Evolutionary conservation across 2,797 vertebrate genomes (phyloP), one percentile per base, ranked within the genome.

Genomic region (Sebastes matsubarae): DNA sequence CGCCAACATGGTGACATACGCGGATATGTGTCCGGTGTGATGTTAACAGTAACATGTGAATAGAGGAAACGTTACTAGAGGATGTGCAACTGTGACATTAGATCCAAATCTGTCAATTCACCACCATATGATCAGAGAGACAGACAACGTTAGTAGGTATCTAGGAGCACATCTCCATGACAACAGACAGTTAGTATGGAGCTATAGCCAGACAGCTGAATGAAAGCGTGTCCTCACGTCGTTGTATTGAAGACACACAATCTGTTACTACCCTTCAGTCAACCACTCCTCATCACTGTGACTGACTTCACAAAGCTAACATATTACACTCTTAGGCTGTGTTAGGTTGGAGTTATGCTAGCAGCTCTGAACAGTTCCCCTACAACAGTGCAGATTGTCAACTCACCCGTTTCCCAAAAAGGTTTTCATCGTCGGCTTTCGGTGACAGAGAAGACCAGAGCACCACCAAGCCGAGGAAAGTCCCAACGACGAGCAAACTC

Each of bases 391-490:
- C 1, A 11, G 32, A 16, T 9, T 2, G 30, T 46, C 50, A 20
- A 91, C 94, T 92, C 77, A 95, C 95, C 93, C 58, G 73, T 72
- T 88, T 93, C 1, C 20, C 85, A 79, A 94, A 95, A 6, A 95
- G 95, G 86, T 89, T 82, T 55, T 96, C 95, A 38, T 97, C 96
- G 58, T 81, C 89, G 25, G 88, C 80, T 79, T 95, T 95, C 11
- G 97, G 96, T 9, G 97, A 95, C 55, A 98, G 92, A 30, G 96
- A 97, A 1, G 97, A 97, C 98, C 98, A 99, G 77, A 99, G 95
- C 73, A 98, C 90, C 82, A 99, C 89, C 55, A 99, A 88, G 42
- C 95, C 97, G 77, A 99, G 93, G 86, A 98, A 97, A 68, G 96
- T 96, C 61, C 97, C 97, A 71, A 97, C 84, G 72, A 97, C 91